Base-by-base conservation (phyloP, 2,888 invertebrate species). In the Caenorhabditis imperialis region DNA sequence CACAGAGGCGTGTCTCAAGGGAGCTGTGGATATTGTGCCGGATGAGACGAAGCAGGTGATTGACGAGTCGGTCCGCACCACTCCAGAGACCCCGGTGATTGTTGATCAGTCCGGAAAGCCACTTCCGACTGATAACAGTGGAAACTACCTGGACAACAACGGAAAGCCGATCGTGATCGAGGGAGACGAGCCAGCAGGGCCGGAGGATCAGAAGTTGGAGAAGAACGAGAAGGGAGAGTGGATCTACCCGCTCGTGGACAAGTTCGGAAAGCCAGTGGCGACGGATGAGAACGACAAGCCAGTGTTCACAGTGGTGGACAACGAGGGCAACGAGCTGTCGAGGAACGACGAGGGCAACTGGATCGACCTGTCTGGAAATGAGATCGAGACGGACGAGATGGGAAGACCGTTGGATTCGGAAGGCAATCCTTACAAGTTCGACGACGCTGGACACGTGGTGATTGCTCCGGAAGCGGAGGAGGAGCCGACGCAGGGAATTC, bases 181-280 rank as follows among this genome's bases (percentile, higher is more conserved):
- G n/a, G 47, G 53, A n/a, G 53, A 57, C n/a, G 57, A 47, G 16
- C 70, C 75, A 16, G 23, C 16, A 27, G 69, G 62, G 25, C 75
- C 63, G 8, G 72, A 67, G 23, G 53, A 51, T 25, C 54, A 71
- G 27, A 51, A 44, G 14, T 35, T 76, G 20, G 33, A 25, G 14
- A 65, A 70, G 45, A 70, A 76, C 27, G 67, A 71, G 25, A 61
- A 70, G 16, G 72, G 63, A 37, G 60, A 67, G 45, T 77, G 65
- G 65, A 53, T 70, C 12, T 78, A 77, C 38, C 77, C 76, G 22
- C 37, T 77, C 14, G 73, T 86, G 12, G 81, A 84, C 63, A 77
- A 81, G 33, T 53, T 54, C 22, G 81, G 82, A 16, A 67, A 76
- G 14, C 45, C 77, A 20, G 22, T 81, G 3, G 53, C 60, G 8